phyloP scores from a whole-genome alignment of 2,113 vertebrate genomes.

The Ageneiosus marmoratus region DNA sequence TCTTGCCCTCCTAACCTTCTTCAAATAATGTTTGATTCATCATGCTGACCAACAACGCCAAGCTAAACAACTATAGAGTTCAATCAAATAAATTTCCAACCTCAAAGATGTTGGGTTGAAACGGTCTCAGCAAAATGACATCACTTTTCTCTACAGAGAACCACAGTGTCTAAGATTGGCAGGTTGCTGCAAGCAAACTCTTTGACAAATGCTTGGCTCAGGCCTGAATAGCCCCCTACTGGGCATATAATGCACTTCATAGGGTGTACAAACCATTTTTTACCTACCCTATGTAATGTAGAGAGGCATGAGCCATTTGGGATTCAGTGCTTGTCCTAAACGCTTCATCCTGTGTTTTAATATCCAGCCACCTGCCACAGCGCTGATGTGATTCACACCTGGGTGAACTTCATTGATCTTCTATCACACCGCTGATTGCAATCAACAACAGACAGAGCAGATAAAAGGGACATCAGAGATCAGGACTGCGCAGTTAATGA shows the following conservation, averaged over 20 bases:
- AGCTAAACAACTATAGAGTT: conserved; percentile 5
- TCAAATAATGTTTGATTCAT: conserved; percentile 1
- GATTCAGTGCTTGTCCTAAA: conserved; percentile 30
- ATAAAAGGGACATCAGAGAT: conserved; percentile 34
- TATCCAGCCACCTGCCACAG: conserved; percentile 19
- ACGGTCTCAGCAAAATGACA: conserved; percentile 9
- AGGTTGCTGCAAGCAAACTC: not conserved
- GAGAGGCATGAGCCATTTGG: conserved; percentile 2
- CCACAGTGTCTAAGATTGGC: conserved; percentile 5
- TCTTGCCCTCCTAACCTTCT: conserved; percentile 1
- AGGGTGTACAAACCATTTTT: not conserved
- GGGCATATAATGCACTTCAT: conserved; percentile 7
- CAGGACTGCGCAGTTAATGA: conserved; percentile 1
- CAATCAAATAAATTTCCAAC: conserved; percentile 6
- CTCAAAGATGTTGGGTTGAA: not conserved
- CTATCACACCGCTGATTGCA: conserved; percentile 43
- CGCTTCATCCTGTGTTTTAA: conserved; percentile 33
- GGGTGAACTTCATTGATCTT: conserved; percentile 47
- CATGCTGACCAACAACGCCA: conserved; percentile 18
- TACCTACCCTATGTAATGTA: conserved; percentile 3
- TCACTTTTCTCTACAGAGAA: conserved; percentile 10
- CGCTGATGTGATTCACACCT: conserved; percentile 39
- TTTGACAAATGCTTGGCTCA: not conserved
- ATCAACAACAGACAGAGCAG: conserved; percentile 31
- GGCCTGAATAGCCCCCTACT: conserved; percentile 15